Conservation (phyloP, 2,797 vertebrate species). For the Neostethus bicornis region DNA sequence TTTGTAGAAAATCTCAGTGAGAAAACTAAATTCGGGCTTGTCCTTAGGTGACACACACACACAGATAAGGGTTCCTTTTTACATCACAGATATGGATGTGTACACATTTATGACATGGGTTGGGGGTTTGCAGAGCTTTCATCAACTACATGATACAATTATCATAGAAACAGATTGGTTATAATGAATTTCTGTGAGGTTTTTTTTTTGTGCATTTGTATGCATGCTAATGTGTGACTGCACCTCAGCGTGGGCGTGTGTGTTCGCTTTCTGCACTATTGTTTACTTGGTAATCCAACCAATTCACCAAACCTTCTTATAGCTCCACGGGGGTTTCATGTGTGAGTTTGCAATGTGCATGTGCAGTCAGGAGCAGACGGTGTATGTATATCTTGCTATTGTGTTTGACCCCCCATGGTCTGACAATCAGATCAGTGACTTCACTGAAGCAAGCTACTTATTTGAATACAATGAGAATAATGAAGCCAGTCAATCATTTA, state of each 20-base stretch:
- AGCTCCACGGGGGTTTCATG: constrained; percentile 44
- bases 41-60: not conserved
- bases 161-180: constrained; percentile 19
- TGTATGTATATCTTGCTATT: constrained; percentile 41
- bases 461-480: constrained; percentile 59
- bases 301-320: constrained; percentile 48
- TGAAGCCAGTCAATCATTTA: too few species aligned
- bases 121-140: constrained; percentile 17
- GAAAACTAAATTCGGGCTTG: not conserved
- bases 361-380: constrained; percentile 46
- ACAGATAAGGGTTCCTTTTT: not conserved
- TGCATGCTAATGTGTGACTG: constrained; percentile 23
- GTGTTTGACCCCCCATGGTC: constrained; percentile 58
- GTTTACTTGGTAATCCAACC: constrained; percentile 63
- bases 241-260: constrained; percentile 10
- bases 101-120: constrained; percentile 5
- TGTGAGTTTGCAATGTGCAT: constrained; percentile 26
- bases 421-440: constrained; percentile 33
- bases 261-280: constrained; percentile 55
- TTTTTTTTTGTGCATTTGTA: constrained; percentile 10
- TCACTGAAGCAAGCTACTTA: constrained; percentile 38
- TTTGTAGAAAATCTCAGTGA: not conserved
- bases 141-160: constrained; percentile 46
- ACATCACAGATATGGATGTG: constrained; percentile 21
- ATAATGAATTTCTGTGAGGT: constrained; percentile 7